phyloP scores from a whole-genome alignment of 2,797 vertebrate species.

The Oryzias sinensis region DNA sequence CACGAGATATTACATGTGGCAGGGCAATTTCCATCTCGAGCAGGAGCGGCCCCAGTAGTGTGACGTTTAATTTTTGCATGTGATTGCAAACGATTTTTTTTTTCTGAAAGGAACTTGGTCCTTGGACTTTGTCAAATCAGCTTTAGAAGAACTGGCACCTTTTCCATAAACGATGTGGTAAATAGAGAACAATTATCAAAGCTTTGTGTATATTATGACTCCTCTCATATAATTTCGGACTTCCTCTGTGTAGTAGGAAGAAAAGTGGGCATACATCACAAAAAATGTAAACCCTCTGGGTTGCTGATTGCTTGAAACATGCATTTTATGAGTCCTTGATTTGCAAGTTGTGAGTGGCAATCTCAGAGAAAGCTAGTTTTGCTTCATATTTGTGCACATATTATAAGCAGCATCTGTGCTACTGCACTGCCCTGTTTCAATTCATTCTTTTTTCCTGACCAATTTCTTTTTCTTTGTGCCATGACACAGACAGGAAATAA shows the following conservation, averaged over 20 bases:
- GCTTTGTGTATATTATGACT: constrained; percentile 23
- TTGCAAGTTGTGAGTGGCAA: constrained; percentile 19
- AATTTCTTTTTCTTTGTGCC: constrained; percentile 22
- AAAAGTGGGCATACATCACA: constrained; percentile 1
- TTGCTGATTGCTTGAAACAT: constrained; percentile 36
- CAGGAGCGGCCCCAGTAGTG: constrained; percentile 37
- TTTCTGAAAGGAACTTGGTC: constrained; percentile 31
- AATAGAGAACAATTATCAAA: constrained; percentile 41
- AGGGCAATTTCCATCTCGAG: constrained; percentile 67
- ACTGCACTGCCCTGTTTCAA: constrained; percentile 20
- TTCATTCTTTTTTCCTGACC: constrained; percentile 15
- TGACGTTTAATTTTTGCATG: constrained; percentile 63
- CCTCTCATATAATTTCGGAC: constrained; percentile 10
- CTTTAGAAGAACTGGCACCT: constrained; percentile 40
- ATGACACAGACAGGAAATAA: constrained; percentile 48
- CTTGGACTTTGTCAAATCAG: constrained; percentile 40
- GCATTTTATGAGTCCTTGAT: constrained; percentile 26
- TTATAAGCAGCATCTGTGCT: constrained; percentile 15
- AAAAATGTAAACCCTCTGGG: constrained; percentile 17
- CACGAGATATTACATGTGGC: constrained; percentile 69
- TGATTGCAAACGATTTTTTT: constrained; percentile 53
- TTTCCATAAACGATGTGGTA: constrained; percentile 45
- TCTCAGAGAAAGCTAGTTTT: constrained; percentile 22
- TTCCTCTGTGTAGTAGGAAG: constrained; percentile 17
- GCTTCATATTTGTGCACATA: neutral